Percentiles rank a stretch among this genome's conserved stretches.
Evolutionary conservation across 2,113 vertebrate genomes (phyloP).

Genomic region (Platysteira castanea): DNA sequence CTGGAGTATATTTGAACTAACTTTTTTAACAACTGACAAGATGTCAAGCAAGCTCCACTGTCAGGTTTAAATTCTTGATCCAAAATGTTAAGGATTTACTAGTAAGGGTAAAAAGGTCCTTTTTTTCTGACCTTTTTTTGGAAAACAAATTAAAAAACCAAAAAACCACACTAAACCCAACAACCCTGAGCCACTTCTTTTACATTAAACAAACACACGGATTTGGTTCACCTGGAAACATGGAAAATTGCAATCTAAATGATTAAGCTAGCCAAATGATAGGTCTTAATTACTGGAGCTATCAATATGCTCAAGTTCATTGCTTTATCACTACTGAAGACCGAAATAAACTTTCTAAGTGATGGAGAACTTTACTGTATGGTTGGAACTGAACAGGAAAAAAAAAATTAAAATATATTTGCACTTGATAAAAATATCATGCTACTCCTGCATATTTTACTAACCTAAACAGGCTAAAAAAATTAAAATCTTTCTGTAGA

Average conservation of each 20-base stretch:
- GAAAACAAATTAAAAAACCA: neutral
- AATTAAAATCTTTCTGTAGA: neutral
- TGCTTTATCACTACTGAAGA: neutral
- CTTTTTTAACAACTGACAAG: neutral
- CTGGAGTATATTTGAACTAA: neutral
- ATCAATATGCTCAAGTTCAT: neutral
- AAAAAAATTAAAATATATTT: neutral
- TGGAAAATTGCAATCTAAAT: neutral
- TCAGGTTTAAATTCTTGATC: neutral
- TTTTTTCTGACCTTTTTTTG: neutral
- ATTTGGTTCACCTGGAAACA: neutral
- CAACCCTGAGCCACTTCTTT: neutral
- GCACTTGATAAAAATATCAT: neutral
- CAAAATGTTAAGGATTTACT: neutral
- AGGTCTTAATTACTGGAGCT: neutral
- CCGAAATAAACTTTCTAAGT: neutral
- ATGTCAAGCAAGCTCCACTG: neutral
- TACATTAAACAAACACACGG: neutral
- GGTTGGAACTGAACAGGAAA: neutral
- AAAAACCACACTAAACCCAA: neutral
- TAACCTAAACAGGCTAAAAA: neutral
- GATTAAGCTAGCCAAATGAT: neutral
- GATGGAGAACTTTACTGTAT: neutral
- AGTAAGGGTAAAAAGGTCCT: neutral
- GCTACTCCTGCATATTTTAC: neutral